Evolutionary conservation across 2,888 invertebrate species (phyloP).

Genomic region (Busseola fusca): DNA sequence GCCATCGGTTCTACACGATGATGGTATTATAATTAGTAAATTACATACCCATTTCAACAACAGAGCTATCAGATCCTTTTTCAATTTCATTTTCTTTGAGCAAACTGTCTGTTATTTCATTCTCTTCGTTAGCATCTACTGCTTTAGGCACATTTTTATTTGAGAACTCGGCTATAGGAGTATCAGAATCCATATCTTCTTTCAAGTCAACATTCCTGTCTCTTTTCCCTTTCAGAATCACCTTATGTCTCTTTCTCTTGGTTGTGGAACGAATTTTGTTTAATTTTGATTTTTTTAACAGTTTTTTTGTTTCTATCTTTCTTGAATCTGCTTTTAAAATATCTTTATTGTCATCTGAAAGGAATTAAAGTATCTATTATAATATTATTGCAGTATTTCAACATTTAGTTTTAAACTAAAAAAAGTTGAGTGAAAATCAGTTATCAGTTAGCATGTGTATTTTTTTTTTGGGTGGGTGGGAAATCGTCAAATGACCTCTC

Average conservation of each 20-base stretch:
- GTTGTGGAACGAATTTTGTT: constrained; percentile 17
- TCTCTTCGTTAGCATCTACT: background rate
- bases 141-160: constrained; percentile 46
- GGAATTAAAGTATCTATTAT: background rate
- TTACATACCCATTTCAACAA: constrained; percentile 35
- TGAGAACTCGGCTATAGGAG: constrained; percentile 66
- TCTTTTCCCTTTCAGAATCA: constrained; percentile 32
- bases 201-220: constrained; percentile 19
- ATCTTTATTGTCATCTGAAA: constrained; percentile 44
- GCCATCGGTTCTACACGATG: no score
- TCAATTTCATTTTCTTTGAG: background rate
- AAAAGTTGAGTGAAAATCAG: no score
- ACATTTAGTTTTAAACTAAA: background rate
- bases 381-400: background rate
- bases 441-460: no score
- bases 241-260: constrained; percentile 58
- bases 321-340: constrained; percentile 14
- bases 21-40: background rate
- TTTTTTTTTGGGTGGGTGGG: no score
- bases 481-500: no score
- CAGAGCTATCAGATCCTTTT: background rate
- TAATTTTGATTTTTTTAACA: constrained; percentile 8
- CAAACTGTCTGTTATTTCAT: constrained; percentile 6
- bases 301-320: constrained; percentile 1
- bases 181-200: constrained; percentile 70